A percentile compares a stretch with the other conserved stretches of the same genome.
phyloP scores from a whole-genome alignment of 2,888 invertebrate genomes.

The Hemicrepidius hirtus region DNA sequence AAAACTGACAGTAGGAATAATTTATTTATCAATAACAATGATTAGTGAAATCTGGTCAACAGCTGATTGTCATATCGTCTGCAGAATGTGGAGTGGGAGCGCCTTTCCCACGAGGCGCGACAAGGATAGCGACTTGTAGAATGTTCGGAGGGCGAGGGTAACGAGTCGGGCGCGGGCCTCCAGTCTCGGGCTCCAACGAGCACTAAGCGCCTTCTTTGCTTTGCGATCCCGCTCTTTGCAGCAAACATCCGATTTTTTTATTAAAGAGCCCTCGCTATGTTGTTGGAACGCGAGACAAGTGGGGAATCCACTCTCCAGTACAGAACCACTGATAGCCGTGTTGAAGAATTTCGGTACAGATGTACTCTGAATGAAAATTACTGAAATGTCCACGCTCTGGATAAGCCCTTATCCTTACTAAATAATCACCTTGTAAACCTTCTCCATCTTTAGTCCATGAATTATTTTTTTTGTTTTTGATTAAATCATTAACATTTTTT shows the following conservation, averaged over 20 bases:
- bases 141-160: constrained; percentile 62
- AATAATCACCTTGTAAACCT: not conserved
- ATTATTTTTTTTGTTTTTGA: not conserved
- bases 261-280: constrained; percentile 70
- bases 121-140: constrained; percentile 69
- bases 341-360: constrained; percentile 41
- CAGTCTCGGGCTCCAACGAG: constrained; percentile 51
- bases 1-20: constrained; percentile 43
- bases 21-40: constrained; percentile 61
- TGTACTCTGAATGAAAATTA: constrained; percentile 25
- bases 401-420: not conserved
- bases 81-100: constrained; percentile 66
- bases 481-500: not conserved
- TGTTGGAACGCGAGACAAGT: constrained; percentile 71
- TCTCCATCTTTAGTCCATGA: not conserved
- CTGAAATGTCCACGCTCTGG: constrained; percentile 6
- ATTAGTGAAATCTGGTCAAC: constrained; percentile 65
- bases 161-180: constrained; percentile 51
- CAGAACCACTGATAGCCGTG: constrained; percentile 35
- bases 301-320: constrained; percentile 65
- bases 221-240: constrained; percentile 46
- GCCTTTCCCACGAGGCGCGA: constrained; percentile 67
- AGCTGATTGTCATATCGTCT: constrained; percentile 67
- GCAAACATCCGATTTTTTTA: constrained; percentile 48
- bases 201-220: constrained; percentile 50